phyloP scores from a whole-genome alignment of 2,888 invertebrate genomes.

The Drosophila austrosaltans region DNA sequence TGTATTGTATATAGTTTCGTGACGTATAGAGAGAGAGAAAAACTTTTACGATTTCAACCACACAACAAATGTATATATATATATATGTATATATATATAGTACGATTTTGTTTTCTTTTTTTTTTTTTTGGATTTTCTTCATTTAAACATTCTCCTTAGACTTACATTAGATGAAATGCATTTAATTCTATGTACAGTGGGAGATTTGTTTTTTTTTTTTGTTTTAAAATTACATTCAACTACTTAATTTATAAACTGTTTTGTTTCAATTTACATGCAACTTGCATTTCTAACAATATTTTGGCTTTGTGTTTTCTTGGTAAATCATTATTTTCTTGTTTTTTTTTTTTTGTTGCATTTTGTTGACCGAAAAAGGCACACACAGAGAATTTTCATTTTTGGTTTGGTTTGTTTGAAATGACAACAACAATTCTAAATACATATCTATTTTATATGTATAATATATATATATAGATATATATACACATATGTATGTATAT shows the following conservation, averaged over 20 bases:
- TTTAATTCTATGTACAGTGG: conserved; percentile 72
- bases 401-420: conserved; percentile 19
- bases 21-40: conserved; percentile 10
- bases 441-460: conserved; percentile 25
- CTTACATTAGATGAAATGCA: conserved; percentile 60
- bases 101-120: conserved; percentile 27
- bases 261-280: conserved; percentile 41
- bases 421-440: conserved; percentile 48
- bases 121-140: conserved; percentile 15
- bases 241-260: conserved; percentile 59
- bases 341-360: conserved; percentile 65
- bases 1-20: conserved; percentile 8
- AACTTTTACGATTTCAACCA: conserved; percentile 14
- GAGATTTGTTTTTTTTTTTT: conserved; percentile 46
- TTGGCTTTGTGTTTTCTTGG: conserved; percentile 56
- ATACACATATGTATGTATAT: conserved; percentile 8
- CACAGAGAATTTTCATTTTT: conserved; percentile 58
- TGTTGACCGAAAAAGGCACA: conserved; percentile 81
- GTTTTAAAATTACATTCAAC: conserved; percentile 66
- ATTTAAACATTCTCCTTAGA: conserved; percentile 27
- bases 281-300: conserved; percentile 52
- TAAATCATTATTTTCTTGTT: conserved; percentile 24
- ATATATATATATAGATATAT: conserved; percentile 11
- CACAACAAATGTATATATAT: conserved; percentile 7
- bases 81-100: conserved; percentile 6